phyloP scores from a whole-genome alignment of 2,797 vertebrate species.

The Centroberyx gerrardi region DNA sequence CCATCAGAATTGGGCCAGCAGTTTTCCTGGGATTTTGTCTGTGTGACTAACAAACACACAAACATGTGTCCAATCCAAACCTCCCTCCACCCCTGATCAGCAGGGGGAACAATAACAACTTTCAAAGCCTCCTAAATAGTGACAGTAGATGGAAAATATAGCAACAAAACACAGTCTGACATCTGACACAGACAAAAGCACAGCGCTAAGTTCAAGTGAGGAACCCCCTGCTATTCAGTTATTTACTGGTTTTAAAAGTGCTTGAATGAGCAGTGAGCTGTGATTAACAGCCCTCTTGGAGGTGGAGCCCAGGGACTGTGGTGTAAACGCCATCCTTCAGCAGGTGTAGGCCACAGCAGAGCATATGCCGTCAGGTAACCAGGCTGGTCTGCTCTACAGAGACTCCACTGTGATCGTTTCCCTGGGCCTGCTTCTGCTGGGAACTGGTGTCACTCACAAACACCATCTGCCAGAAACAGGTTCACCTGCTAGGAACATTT shows the following conservation, averaged over 20 bases:
- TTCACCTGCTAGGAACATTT: constrained; percentile 81
- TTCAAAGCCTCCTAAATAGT: constrained; percentile 27
- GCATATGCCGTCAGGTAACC: constrained; percentile 86
- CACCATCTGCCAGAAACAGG: constrained; percentile 91
- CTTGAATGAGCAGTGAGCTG: constrained; percentile 77
- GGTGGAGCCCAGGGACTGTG: constrained; percentile 79
- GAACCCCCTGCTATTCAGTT: constrained; percentile 52
- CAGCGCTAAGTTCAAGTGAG: constrained; percentile 21
- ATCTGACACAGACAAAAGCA: constrained; percentile 37
- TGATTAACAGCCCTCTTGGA: constrained; percentile 76
- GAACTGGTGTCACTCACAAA: constrained; percentile 86
- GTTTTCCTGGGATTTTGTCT: not conserved
- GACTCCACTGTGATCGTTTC: constrained; percentile 83
- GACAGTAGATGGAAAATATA: not conserved
- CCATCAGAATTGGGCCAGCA: not conserved
- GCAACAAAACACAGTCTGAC: constrained; percentile 23
- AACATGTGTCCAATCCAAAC: not conserved
- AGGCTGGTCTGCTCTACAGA: constrained; percentile 83
- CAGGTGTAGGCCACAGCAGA: constrained; percentile 89
- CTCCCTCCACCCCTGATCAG: not conserved
- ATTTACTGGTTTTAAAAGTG: constrained; percentile 76
- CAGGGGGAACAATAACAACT: not conserved
- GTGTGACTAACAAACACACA: constrained; percentile 1
- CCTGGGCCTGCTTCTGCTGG: constrained; percentile 88
- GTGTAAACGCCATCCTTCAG: constrained; percentile 85